A percentile compares a stretch with the other conserved stretches of the same genome.
These are phyloP conservation scores for Pogonocherus hispidulus DNA, from an alignment of 2,888 invertebrate species.

Conservation along the genomic window DNA sequence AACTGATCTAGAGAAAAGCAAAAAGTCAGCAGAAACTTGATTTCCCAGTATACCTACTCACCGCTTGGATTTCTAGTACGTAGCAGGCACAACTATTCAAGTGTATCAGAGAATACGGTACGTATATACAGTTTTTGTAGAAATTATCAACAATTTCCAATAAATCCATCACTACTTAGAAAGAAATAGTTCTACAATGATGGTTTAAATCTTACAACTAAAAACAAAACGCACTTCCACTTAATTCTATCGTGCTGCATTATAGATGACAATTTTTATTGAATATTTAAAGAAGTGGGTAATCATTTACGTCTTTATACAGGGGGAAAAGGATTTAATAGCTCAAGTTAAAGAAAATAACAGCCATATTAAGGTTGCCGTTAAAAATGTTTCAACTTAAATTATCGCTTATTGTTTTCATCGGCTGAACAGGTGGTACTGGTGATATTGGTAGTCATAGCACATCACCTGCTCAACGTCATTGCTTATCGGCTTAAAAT, in stretches of 20 bases:
- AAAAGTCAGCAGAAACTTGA: too few relatives aligned
- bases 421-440: background rate
- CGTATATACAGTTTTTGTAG: constrained; percentile 34
- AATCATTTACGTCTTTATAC: constrained; percentile 28
- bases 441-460: background rate
- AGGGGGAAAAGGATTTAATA: constrained; percentile 23
- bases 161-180: constrained; percentile 37
- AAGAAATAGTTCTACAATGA: background rate
- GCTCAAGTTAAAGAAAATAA: constrained; percentile 31
- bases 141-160: constrained; percentile 42
- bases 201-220: constrained; percentile 17
- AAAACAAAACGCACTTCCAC: constrained; percentile 10
- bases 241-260: constrained; percentile 25
- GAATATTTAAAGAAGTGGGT: constrained; percentile 34
- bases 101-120: constrained; percentile 48
- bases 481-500: too few relatives aligned
- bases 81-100: constrained; percentile 48
- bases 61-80: constrained; percentile 34
- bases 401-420: constrained; percentile 9
- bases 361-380: background rate
- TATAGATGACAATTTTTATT: constrained; percentile 33
- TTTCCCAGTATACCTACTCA: constrained; percentile 21
- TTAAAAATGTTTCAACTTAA: constrained; percentile 17
- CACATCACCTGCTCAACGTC: background rate
- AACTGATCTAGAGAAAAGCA: too few relatives aligned